Evolutionary conservation across 2,113 vertebrate species (phyloP).

Genomic region (Brevimyrus niger): DNA sequence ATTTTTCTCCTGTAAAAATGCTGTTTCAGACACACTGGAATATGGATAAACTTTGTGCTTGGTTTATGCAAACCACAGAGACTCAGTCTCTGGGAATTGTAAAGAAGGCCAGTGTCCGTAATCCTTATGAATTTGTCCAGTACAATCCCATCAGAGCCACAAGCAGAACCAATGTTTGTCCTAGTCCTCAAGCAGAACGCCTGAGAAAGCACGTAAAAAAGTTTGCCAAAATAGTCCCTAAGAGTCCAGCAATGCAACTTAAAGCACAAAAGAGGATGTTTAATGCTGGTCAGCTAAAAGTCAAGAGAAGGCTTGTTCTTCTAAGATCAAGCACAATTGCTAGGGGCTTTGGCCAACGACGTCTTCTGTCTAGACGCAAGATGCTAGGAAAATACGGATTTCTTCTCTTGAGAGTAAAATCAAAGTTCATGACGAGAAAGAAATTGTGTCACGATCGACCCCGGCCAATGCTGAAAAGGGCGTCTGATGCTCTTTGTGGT

Average conservation of each 20-base stretch:
- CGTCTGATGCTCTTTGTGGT: not conserved
- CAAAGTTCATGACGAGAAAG: constrained; percentile 48
- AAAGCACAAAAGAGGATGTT: constrained; percentile 61
- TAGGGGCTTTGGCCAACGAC: not conserved
- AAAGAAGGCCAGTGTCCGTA: constrained; percentile 82
- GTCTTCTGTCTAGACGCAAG: constrained; percentile 11
- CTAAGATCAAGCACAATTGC: not conserved
- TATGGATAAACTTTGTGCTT: constrained; percentile 79
- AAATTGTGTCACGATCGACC: not conserved
- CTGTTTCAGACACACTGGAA: constrained; percentile 85
- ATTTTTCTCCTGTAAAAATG: constrained; percentile 74
- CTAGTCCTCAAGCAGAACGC: constrained; percentile 69
- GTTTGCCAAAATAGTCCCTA: constrained; percentile 84
- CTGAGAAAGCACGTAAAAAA: constrained; percentile 91
- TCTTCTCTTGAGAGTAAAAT: constrained; percentile 45
- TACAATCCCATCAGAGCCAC: constrained; percentile 63
- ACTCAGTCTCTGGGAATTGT: constrained; percentile 86
- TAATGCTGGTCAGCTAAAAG: constrained; percentile 51
- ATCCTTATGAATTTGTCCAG: constrained; percentile 74
- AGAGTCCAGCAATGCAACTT: constrained; percentile 71
- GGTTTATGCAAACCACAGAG: constrained; percentile 99
- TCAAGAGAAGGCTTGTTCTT: constrained; percentile 62
- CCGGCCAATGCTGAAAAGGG: not conserved
- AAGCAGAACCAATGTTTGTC: constrained; percentile 60
- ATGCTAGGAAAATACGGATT: constrained; percentile 40